Evolutionary conservation across 2,797 vertebrate species (phyloP).

Genomic region (Poecilia wingei): DNA sequence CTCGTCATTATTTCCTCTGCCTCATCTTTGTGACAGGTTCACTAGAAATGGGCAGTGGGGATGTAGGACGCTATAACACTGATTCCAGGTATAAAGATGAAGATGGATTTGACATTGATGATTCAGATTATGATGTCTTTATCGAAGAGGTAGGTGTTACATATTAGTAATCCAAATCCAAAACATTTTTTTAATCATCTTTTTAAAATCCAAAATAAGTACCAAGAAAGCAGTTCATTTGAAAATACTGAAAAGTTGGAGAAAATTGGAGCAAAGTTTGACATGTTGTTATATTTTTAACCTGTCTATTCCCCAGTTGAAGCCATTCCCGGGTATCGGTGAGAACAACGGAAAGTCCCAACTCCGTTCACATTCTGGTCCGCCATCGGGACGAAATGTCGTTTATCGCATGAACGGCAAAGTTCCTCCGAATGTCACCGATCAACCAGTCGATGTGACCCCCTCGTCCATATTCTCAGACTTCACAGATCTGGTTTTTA

Average conservation of each 20-base stretch:
- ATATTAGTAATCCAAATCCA: background rate
- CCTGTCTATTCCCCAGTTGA: slow-evolving; percentile 74
- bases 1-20: background rate
- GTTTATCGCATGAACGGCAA: slow-evolving; percentile 74
- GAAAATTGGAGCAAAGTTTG: background rate
- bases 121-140: slow-evolving; percentile 91
- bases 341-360: slow-evolving; percentile 82
- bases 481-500: slow-evolving; percentile 61
- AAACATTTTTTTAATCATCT: background rate
- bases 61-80: slow-evolving; percentile 80
- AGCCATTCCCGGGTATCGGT: slow-evolving; percentile 82
- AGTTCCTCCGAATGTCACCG: slow-evolving; percentile 44
- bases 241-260: background rate
- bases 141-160: slow-evolving; percentile 87
- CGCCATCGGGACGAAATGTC: slow-evolving; percentile 65
- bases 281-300: background rate
- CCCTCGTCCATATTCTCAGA: slow-evolving; percentile 31
- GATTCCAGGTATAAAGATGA: slow-evolving; percentile 80
- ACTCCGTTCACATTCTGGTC: slow-evolving; percentile 78
- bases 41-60: slow-evolving; percentile 86
- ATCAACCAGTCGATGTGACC: slow-evolving; percentile 32
- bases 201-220: background rate
- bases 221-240: background rate
- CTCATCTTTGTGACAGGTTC: slow-evolving; percentile 71
- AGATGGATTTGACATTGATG: slow-evolving; percentile 85